These are phyloP conservation scores for Eulacestoma nigropectus DNA, from an alignment of 2,113 vertebrate genomes.

Conservation along the genomic window DNA sequence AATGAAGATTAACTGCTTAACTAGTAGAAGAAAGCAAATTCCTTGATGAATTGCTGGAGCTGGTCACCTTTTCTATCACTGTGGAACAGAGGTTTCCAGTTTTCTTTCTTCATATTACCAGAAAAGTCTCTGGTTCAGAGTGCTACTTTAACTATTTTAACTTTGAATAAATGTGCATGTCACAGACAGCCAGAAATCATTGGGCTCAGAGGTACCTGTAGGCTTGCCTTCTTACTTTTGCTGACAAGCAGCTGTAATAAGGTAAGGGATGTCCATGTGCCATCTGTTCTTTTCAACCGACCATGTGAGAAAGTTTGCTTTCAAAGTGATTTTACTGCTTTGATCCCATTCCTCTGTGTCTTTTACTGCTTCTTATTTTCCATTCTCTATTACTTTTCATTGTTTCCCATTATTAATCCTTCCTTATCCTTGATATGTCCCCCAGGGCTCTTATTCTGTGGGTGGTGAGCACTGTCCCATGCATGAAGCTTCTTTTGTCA, in stretches of 20 bases:
- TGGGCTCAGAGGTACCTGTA: neutral
- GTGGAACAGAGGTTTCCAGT: neutral
- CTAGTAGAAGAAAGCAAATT: neutral
- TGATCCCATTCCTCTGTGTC: neutral
- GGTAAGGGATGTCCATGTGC: neutral
- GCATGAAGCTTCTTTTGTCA: neutral
- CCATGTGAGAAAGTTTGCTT: neutral
- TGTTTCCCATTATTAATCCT: slow-evolving; percentile 12
- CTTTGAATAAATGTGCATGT: neutral
- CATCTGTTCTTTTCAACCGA: neutral
- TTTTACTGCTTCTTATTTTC: slow-evolving; percentile 15
- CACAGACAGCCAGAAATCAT: neutral
- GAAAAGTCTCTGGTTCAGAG: neutral
- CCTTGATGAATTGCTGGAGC: neutral
- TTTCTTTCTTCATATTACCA: neutral
- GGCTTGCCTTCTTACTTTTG: neutral
- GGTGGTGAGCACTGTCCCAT: neutral
- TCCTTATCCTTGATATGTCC: slow-evolving; percentile 1
- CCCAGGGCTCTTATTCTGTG: neutral
- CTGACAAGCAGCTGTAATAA: neutral
- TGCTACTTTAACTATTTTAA: neutral
- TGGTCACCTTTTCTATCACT: neutral
- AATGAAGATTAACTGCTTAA: neutral
- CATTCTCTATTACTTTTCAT: slow-evolving; percentile 18
- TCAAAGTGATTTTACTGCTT: slow-evolving; percentile 12